Percentiles rank a stretch among this genome's conserved stretches.
phyloP scores from a whole-genome alignment of 2,113 vertebrate genomes.

The Cephalopterus ornatus region DNA sequence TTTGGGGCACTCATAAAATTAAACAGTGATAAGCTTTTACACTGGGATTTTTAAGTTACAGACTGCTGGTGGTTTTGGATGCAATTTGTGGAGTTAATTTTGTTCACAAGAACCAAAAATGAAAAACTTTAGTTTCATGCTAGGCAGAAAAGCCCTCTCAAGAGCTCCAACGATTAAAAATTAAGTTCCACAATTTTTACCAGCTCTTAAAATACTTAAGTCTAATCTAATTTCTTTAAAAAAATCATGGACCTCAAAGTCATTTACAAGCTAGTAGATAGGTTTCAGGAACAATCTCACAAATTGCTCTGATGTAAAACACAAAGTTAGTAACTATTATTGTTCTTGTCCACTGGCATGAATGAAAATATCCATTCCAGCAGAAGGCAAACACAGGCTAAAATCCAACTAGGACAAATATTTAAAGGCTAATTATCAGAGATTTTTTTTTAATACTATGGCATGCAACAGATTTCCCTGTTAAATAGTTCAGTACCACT shows the following conservation, averaged over 20 bases:
- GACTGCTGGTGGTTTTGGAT: background rate
- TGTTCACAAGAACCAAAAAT: constrained; percentile 32
- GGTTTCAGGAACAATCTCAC: background rate
- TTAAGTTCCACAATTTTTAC: constrained; percentile 8
- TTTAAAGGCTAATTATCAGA: background rate
- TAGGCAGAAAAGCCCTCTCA: constrained; percentile 26
- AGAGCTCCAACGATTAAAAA: constrained; percentile 11
- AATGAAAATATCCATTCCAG: background rate
- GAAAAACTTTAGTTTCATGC: background rate
- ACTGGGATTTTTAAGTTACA: constrained; percentile 31
- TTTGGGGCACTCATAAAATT: constrained; percentile 46
- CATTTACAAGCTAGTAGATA: background rate
- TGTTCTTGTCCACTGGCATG: background rate
- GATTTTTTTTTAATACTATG: rapidly evolving
- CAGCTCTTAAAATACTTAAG: constrained; percentile 7
- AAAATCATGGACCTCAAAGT: constrained; percentile 15
- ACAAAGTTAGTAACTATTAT: background rate
- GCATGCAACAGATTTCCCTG: background rate
- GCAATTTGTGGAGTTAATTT: constrained; percentile 6
- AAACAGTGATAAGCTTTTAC: constrained; percentile 46
- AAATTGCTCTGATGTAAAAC: background rate
- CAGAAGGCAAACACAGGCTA: background rate
- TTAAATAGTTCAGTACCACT: background rate
- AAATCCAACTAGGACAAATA: background rate
- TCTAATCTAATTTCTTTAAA: constrained; percentile 14